A percentile compares a stretch with the other conserved stretches of the same genome.
Conservation (phyloP, 2,113 vertebrate species). For the Fregata magnificens region DNA sequence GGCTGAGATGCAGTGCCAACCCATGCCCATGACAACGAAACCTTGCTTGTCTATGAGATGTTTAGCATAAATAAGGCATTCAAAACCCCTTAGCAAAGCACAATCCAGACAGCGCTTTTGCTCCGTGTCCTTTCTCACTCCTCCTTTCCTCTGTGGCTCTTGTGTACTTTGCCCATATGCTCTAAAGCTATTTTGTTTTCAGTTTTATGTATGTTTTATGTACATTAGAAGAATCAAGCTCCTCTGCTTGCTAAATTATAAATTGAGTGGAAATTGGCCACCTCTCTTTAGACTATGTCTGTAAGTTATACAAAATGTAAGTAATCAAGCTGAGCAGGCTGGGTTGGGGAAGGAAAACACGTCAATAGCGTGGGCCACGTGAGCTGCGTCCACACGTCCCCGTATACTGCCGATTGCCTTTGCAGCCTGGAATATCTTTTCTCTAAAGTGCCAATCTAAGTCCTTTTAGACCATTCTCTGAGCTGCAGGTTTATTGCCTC, state of each 20-base stretch:
- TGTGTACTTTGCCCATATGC: background rate
- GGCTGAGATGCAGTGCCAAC: background rate
- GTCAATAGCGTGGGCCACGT: background rate
- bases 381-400: background rate
- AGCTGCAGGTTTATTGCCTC: background rate
- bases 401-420: background rate
- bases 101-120: background rate
- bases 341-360: background rate
- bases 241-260: conserved; percentile 42
- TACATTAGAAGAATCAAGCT: conserved; percentile 39
- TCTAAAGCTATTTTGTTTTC: conserved; percentile 25
- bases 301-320: background rate
- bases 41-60: background rate
- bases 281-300: background rate
- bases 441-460: background rate
- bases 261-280: conserved; percentile 28
- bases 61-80: background rate
- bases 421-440: background rate
- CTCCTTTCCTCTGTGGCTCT: background rate
- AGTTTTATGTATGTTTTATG: conserved; percentile 27
- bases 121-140: background rate
- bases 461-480: background rate
- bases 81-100: background rate
- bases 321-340: conserved; percentile 19
- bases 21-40: background rate